These are phyloP conservation scores for Rallus crepitans DNA, from an alignment of 2,797 vertebrate genomes.

Conservation along the genomic window DNA sequence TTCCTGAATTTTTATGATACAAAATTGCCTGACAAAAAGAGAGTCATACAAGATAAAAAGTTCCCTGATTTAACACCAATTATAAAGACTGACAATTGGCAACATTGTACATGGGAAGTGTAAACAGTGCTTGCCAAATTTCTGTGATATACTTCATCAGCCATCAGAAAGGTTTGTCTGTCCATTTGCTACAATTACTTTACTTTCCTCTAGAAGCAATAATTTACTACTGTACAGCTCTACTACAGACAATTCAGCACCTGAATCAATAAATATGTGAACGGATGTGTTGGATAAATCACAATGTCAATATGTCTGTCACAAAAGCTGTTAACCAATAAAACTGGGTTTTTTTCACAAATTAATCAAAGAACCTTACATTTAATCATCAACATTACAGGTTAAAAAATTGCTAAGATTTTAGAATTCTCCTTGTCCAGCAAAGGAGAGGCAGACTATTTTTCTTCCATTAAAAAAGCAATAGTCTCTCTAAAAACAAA, in stretches of 20 bases:
- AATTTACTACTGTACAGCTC: neutral
- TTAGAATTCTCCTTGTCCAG: neutral
- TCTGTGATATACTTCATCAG: conserved; percentile 16
- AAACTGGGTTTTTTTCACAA: neutral
- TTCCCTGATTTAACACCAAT: neutral
- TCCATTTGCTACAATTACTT: neutral
- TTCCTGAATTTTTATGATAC: neutral
- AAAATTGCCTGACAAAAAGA: neutral
- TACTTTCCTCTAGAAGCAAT: neutral
- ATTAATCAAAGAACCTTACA: neutral
- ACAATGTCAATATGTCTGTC: neutral
- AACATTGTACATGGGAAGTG: neutral
- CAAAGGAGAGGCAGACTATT: neutral
- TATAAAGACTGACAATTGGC: neutral
- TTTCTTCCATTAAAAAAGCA: neutral
- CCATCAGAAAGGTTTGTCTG: neutral
- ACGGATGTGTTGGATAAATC: neutral
- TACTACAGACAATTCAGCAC: neutral
- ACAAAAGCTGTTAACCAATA: neutral
- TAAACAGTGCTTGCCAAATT: neutral
- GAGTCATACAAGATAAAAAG: neutral
- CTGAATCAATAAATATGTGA: neutral
- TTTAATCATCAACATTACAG: neutral
- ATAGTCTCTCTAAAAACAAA: neutral
- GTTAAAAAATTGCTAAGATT: neutral